These are phyloP conservation scores for Pammene fasciana DNA, from an alignment of 2,888 invertebrate species.

Conservation along the genomic window DNA sequence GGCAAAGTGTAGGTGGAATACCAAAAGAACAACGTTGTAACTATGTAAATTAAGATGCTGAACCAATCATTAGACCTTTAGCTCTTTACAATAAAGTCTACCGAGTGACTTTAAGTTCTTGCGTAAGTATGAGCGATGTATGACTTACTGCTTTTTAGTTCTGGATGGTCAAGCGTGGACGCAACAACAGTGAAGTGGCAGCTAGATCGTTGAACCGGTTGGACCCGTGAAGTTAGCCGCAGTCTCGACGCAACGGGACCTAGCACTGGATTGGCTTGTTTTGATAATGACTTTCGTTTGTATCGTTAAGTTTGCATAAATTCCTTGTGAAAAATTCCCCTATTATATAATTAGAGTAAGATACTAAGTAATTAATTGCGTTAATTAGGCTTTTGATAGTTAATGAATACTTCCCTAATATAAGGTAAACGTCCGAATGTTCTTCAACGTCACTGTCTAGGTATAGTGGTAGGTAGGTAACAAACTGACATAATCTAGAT, in stretches of 20 bases:
- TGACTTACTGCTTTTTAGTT: background rate
- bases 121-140: conserved; percentile 13
- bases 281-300: background rate
- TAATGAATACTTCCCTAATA: too few relatives aligned
- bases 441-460: too few relatives aligned
- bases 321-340: background rate
- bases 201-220: conserved; percentile 52
- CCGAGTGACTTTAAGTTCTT: background rate
- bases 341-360: background rate
- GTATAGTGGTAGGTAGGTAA: too few relatives aligned
- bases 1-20: conserved; percentile 34
- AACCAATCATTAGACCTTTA: conserved; percentile 3
- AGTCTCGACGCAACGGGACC: conserved; percentile 24
- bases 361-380: too few relatives aligned
- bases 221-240: conserved; percentile 48
- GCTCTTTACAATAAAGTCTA: conserved; percentile 1
- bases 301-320: background rate
- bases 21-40: conserved; percentile 16
- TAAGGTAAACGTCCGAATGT: too few relatives aligned
- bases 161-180: background rate
- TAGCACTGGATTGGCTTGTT: conserved; percentile 4
- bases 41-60: conserved; percentile 1
- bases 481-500: too few relatives aligned
- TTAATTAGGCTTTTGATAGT: too few relatives aligned
- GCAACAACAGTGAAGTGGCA: conserved; percentile 35